Conservation (phyloP, 2,113 vertebrate genomes). For the Embiotoca jacksoni region DNA sequence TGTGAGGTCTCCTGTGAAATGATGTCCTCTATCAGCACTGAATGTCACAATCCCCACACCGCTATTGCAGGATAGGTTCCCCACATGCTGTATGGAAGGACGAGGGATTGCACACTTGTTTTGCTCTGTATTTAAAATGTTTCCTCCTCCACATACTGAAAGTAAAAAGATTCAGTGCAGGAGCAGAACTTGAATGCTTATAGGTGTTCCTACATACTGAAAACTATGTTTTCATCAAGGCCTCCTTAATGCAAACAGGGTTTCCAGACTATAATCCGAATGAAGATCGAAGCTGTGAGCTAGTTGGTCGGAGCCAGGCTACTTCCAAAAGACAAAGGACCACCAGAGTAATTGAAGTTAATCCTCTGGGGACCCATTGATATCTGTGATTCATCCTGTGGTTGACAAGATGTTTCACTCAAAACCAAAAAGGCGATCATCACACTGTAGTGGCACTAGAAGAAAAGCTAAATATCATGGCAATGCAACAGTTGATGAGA, state of each 20-base stretch:
- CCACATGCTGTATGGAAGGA: conserved; percentile 64
- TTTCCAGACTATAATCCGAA: no score
- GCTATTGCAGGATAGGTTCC: conserved; percentile 77
- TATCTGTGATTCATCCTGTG: no score
- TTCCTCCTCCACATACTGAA: conserved; percentile 16
- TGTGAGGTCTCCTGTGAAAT: conserved; percentile 87
- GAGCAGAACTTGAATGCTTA: background rate
- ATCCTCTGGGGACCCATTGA: no score
- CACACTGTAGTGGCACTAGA: background rate
- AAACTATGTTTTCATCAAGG: no score
- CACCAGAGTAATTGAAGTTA: background rate
- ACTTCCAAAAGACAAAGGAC: no score
- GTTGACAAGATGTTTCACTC: no score
- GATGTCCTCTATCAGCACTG: conserved; percentile 86
- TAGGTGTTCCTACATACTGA: background rate
- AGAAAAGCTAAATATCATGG: background rate
- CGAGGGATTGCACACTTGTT: conserved; percentile 49
- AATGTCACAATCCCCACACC: conserved; percentile 82
- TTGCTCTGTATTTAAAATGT: background rate
- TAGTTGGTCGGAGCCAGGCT: no score
- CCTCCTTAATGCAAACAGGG: no score
- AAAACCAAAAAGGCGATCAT: no score
- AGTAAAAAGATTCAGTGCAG: conserved; percentile 8
- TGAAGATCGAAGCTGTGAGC: no score
- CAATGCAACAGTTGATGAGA: no score